A percentile compares a stretch with the other conserved stretches of the same genome.
phyloP scores from a whole-genome alignment of 2,888 invertebrate species.

The Trissonchulus sp. region DNA sequence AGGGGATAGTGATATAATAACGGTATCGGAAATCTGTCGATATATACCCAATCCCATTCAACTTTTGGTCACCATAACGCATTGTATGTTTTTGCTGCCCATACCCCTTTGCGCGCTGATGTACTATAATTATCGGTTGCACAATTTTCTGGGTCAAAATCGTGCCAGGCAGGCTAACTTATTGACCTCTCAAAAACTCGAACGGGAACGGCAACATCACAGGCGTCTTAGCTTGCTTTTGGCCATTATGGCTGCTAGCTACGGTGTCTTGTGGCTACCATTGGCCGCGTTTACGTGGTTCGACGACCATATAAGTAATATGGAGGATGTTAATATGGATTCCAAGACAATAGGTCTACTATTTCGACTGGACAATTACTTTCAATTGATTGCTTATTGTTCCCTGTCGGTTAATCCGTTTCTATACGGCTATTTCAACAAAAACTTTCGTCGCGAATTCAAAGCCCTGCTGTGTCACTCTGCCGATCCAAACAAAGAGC shows the following conservation, averaged over 20 bases:
- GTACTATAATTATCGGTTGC: slow-evolving; percentile 19
- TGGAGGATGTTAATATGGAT: not conserved
- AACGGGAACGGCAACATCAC: slow-evolving; percentile 14
- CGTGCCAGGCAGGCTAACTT: not conserved
- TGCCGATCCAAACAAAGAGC: no score
- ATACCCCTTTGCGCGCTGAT: not conserved
- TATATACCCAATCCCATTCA: not conserved
- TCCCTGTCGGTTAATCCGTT: slow-evolving; percentile 22
- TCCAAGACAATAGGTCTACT: slow-evolving; percentile 1
- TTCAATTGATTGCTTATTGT: slow-evolving; percentile 17
- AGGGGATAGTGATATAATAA: not conserved
- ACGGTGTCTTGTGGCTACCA: slow-evolving; percentile 17
- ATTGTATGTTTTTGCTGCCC: slow-evolving; percentile 14
- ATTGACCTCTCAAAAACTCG: not conserved
- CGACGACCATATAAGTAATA: not conserved
- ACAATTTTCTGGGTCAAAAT: not conserved
- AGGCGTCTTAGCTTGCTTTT: slow-evolving; percentile 1
- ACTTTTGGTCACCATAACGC: not conserved
- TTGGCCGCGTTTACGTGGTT: not conserved
- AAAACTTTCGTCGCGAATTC: slow-evolving; percentile 25
- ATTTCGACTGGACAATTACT: not conserved
- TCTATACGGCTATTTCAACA: slow-evolving; percentile 23
- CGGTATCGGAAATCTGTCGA: not conserved
- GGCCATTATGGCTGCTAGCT: slow-evolving; percentile 12
- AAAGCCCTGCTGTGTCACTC: not conserved